Conservation (phyloP, 1,140 invertebrate species). For the Pogonus chalceus region DNA sequence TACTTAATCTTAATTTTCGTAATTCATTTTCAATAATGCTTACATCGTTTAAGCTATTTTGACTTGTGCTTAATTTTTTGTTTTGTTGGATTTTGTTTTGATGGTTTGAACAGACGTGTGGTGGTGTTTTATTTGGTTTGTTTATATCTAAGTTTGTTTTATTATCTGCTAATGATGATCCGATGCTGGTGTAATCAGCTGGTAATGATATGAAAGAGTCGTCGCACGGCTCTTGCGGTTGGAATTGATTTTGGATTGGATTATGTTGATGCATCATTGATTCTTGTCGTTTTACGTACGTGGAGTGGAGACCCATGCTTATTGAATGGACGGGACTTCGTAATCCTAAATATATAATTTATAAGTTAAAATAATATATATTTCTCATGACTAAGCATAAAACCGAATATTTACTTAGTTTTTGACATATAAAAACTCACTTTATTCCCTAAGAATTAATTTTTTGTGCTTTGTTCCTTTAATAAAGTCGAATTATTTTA, state of each 20-base stretch:
- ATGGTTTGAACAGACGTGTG: neutral
- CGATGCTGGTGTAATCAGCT: neutral
- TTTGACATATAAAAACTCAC: too few species aligned
- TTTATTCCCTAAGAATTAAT: too few species aligned
- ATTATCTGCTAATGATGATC: neutral
- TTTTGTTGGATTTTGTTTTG: neutral
- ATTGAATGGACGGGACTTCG: neutral
- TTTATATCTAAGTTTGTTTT: neutral
- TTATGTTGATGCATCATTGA: neutral
- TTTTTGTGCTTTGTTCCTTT: too few species aligned
- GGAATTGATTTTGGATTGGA: neutral
- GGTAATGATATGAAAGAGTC: neutral
- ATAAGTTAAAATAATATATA: neutral
- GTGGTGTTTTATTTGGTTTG: neutral
- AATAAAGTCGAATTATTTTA: too few species aligned
- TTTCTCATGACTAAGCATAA: too few species aligned
- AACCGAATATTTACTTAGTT: too few species aligned
- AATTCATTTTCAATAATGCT: neutral
- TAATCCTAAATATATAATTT: neutral
- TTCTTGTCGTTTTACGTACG: conserved; percentile 1
- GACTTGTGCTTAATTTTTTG: neutral
- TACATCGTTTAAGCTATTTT: neutral
- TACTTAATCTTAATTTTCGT: neutral
- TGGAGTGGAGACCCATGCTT: conserved; percentile 1
- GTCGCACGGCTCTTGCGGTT: neutral